Conservation (phyloP, 2,113 vertebrate species). For the Poeciliopsis occidentalis region DNA sequence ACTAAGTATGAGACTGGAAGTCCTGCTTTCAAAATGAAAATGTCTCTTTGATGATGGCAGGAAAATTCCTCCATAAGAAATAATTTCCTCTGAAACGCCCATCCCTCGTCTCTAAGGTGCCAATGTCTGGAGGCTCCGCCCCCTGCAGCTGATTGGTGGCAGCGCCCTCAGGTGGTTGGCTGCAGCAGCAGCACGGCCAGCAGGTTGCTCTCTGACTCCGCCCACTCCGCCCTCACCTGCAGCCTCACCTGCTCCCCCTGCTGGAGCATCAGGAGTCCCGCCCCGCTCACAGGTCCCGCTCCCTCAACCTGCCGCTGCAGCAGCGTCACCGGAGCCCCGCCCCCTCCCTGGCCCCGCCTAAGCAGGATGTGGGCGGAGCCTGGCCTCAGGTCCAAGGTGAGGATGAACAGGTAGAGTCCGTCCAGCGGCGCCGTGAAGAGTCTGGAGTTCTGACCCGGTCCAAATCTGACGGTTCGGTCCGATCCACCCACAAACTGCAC, state of each 20-base stretch:
- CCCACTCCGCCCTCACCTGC: conserved; percentile 79
- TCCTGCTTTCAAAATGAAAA: no score
- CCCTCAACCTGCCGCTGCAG: conserved; percentile 50
- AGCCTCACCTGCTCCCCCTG: conserved; percentile 83
- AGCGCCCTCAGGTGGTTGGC: conserved; percentile 72
- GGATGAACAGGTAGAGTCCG: conserved; percentile 85
- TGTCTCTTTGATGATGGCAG: no score
- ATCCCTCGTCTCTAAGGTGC: not conserved
- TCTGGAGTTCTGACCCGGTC: conserved; percentile 74
- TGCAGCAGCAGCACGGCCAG: conserved; percentile 84
- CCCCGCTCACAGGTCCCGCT: conserved; percentile 57
- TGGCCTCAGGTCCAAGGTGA: conserved; percentile 82
- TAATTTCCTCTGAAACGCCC: not conserved
- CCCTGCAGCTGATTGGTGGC: conserved; percentile 6
- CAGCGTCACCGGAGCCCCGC: conserved; percentile 47
- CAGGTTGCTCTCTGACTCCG: conserved; percentile 74
- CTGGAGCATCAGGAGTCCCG: conserved; percentile 80
- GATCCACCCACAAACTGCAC: conserved; percentile 75
- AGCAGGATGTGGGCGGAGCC: conserved; percentile 82
- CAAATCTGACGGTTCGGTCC: conserved; percentile 70
- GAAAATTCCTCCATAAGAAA: no score
- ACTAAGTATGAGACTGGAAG: no score
- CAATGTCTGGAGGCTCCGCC: not conserved
- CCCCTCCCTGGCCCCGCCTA: conserved; percentile 52
- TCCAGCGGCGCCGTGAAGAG: conserved; percentile 81